phyloP scores from a whole-genome alignment of 1,140 invertebrate genomes.

The Drosophila varians region DNA sequence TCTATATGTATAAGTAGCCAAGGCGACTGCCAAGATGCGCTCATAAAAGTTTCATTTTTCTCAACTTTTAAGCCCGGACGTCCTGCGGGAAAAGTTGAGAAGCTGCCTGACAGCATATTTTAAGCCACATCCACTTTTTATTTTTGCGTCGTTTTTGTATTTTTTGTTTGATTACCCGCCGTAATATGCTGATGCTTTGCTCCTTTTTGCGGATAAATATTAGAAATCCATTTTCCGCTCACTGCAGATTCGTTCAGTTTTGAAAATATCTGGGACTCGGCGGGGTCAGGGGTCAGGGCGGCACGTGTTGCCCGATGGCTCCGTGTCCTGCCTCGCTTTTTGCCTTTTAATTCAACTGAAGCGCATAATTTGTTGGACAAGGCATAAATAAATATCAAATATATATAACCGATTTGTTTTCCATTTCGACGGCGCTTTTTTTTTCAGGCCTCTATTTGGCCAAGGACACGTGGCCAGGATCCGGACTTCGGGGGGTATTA shows the following conservation, averaged over 20 bases:
- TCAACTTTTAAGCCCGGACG: slow-evolving; percentile 83
- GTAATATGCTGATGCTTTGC: slow-evolving; percentile 21
- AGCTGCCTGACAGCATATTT: slow-evolving; percentile 63
- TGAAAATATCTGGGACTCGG: slow-evolving; percentile 59
- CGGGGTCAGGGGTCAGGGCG: slow-evolving; percentile 11
- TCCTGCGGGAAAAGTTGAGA: slow-evolving; percentile 74
- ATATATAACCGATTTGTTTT: slow-evolving; percentile 58
- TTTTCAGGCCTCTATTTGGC: slow-evolving; percentile 18
- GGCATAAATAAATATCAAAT: slow-evolving; percentile 77
- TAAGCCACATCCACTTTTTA: slow-evolving; percentile 37
- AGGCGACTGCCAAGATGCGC: slow-evolving; percentile 25
- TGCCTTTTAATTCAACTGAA: slow-evolving; percentile 73
- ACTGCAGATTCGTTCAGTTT: slow-evolving; percentile 80
- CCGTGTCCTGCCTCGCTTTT: slow-evolving; percentile 8
- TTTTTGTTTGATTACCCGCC: slow-evolving; percentile 20
- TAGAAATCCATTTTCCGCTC: slow-evolving; percentile 83
- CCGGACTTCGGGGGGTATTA: slow-evolving; percentile 11
- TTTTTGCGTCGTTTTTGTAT: slow-evolving; percentile 1
- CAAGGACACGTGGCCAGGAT: slow-evolving; percentile 58
- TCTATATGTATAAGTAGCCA: neutral
- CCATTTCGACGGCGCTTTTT: slow-evolving; percentile 4
- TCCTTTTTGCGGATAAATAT: slow-evolving; percentile 57
- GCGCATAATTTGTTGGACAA: slow-evolving; percentile 81
- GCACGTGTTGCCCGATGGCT: slow-evolving; percentile 64
- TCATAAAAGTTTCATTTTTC: slow-evolving; percentile 83